Evolutionary conservation across 2,113 vertebrate genomes (phyloP).

Genomic region (Epinephelus moara): DNA sequence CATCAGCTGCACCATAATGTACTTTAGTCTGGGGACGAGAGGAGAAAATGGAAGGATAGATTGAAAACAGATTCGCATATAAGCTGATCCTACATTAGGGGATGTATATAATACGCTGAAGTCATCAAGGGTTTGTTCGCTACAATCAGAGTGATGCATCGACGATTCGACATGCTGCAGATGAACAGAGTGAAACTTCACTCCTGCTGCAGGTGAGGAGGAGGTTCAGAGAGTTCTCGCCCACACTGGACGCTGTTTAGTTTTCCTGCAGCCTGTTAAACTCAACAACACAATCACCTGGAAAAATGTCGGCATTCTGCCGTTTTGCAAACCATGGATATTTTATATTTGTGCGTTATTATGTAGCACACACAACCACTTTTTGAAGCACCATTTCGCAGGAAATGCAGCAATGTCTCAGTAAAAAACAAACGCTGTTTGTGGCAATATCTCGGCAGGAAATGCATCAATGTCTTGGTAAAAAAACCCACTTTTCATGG

Average conservation of each 20-base stretch:
- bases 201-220: not conserved
- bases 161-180: slow-evolving; percentile 1
- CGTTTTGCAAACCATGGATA: too few species aligned
- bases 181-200: not conserved
- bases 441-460: too few species aligned
- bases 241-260: not conserved
- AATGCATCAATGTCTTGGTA: too few species aligned
- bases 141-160: slow-evolving; percentile 53
- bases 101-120: slow-evolving; percentile 35
- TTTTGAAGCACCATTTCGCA: too few species aligned
- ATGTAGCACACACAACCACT: too few species aligned
- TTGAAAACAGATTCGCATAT: slow-evolving; percentile 67
- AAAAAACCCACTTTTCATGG: too few species aligned
- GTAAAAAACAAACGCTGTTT: too few species aligned
- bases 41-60: slow-evolving; percentile 61
- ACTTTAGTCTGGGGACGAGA: slow-evolving; percentile 55
- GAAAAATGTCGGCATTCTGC: too few species aligned
- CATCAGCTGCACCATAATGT: slow-evolving; percentile 54
- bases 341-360: too few species aligned
- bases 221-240: not conserved
- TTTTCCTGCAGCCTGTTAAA: not conserved
- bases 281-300: too few species aligned
- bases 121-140: slow-evolving; percentile 54
- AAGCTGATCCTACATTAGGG: slow-evolving; percentile 60
- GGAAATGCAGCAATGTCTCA: too few species aligned